Conservation (phyloP, 37 sponge, comb jelly and placozoan species). For the Ianthella basta region DNA sequence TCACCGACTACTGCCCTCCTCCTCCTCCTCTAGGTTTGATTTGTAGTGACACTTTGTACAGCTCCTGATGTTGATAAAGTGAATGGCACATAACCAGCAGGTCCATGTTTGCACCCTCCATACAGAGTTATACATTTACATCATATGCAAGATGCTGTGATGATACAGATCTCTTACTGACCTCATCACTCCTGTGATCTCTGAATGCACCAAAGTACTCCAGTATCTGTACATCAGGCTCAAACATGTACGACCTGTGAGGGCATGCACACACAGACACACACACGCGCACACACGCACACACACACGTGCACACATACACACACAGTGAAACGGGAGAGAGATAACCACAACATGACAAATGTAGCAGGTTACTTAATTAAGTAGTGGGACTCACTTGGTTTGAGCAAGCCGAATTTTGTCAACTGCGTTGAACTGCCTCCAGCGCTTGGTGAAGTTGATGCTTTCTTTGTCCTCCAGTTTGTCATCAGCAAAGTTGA, state of each 20-base stretch:
- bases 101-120: too few relatives aligned
- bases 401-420: slow-evolving; percentile 35
- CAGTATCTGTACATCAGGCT: slow-evolving; percentile 15
- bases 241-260: slow-evolving; percentile 12
- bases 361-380: not conserved
- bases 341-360: not conserved
- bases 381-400: not conserved
- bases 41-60: slow-evolving; percentile 24
- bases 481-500: slow-evolving; percentile 34
- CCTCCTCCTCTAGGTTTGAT: slow-evolving; percentile 24
- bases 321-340: not conserved
- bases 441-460: slow-evolving; percentile 56
- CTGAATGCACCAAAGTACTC: slow-evolving; percentile 26
- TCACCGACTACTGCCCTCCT: not conserved
- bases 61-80: not conserved
- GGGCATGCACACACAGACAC: not conserved
- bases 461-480: slow-evolving; percentile 29
- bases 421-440: slow-evolving; percentile 40
- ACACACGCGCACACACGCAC: not conserved
- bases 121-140: too few relatives aligned
- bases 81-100: too few relatives aligned
- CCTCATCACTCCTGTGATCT: slow-evolving; percentile 26
- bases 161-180: not conserved
- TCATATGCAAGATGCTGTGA: too few relatives aligned
- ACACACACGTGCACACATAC: not conserved